These are phyloP conservation scores for Neuroscelio doddi DNA, from an alignment of 2,888 invertebrate species.

Conservation along the genomic window DNA sequence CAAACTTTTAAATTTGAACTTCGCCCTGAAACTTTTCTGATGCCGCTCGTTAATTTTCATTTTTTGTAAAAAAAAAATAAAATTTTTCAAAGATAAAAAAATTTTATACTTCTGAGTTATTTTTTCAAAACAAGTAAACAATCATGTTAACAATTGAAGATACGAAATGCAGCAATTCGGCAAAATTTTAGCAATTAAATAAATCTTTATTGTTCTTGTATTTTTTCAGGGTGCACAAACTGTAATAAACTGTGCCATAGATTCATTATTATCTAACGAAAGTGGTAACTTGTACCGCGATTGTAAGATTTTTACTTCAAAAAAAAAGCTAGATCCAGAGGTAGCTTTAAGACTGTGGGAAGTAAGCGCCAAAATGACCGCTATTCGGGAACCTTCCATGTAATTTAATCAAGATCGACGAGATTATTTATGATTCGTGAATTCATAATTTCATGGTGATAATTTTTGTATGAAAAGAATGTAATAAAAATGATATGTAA, in stretches of 20 bases:
- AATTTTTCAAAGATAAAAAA: too few relatives aligned
- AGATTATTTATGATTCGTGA: background rate
- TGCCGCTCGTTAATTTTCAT: too few relatives aligned
- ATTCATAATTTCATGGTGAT: background rate
- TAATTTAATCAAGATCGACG: constrained; percentile 3
- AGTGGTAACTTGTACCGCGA: constrained; percentile 85
- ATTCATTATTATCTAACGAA: constrained; percentile 75
- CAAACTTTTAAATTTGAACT: too few relatives aligned
- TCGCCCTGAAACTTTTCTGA: too few relatives aligned
- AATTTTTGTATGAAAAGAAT: constrained; percentile 20
- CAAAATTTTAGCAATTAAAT: too few relatives aligned
- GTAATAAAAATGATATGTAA: too few relatives aligned
- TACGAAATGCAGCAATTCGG: too few relatives aligned
- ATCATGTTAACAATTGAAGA: too few relatives aligned
- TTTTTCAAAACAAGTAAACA: too few relatives aligned
- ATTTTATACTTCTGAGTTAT: too few relatives aligned
- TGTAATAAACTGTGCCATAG: constrained; percentile 84
- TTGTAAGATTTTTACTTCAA: constrained; percentile 78
- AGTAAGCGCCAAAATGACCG: constrained; percentile 76
- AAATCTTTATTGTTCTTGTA: too few relatives aligned
- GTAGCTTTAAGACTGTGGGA: constrained; percentile 81
- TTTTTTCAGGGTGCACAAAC: constrained; percentile 87
- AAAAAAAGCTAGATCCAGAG: constrained; percentile 77
- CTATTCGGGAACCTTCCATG: constrained; percentile 46
- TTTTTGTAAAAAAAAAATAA: too few relatives aligned